A percentile compares a stretch with the other conserved stretches of the same genome.
These are phyloP conservation scores for Illadopsis cleaveri DNA, from an alignment of 2,113 vertebrate species.

Conservation along the genomic window DNA sequence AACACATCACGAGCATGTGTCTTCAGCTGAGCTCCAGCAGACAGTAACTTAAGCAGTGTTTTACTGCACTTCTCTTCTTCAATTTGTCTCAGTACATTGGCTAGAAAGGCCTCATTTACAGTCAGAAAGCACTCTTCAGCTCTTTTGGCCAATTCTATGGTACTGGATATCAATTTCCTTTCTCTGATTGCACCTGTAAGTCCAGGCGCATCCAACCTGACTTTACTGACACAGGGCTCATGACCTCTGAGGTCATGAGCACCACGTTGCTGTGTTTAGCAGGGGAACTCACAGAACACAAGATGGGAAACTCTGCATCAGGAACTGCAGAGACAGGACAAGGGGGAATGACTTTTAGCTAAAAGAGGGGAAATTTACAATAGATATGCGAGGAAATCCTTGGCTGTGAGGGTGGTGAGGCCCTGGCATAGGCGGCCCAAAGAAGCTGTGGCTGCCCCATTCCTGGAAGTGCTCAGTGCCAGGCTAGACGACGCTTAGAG, in stretches of 20 bases:
- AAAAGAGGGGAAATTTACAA: neutral
- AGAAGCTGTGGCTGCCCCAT: neutral
- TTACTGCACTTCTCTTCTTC: neutral
- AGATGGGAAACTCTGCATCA: neutral
- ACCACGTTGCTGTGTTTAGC: fast-evolving
- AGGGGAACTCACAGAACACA: neutral
- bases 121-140: neutral
- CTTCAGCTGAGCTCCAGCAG: neutral
- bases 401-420: neutral
- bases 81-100: neutral
- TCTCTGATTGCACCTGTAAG: neutral
- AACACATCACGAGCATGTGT: fast-evolving
- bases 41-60: neutral
- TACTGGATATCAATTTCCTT: neutral
- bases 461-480: neutral
- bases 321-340: neutral
- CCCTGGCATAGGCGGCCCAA: neutral
- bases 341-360: neutral
- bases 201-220: neutral
- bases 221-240: fast-evolving
- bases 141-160: neutral
- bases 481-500: fast-evolving
- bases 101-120: neutral
- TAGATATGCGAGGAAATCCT: neutral
- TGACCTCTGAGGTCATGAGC: neutral